Conservation (phyloP, 2,113 vertebrate species). For the Labeo rohita region DNA sequence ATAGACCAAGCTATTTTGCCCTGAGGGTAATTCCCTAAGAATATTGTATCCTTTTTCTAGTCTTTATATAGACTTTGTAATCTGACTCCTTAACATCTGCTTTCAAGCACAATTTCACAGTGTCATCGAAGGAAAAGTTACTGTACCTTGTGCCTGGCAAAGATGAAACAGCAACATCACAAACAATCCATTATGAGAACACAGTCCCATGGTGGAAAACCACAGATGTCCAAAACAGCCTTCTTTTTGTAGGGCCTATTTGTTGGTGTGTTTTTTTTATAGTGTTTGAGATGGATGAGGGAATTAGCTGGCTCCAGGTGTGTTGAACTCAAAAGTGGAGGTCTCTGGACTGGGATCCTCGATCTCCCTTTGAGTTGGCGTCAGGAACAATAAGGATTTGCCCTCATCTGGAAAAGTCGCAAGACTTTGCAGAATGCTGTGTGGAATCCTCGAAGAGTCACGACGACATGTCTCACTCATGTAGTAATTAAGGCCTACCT, state of each 20-base stretch:
- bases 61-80: conserved; percentile 20
- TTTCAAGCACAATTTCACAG: conserved; percentile 5
- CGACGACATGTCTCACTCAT: conserved; percentile 72
- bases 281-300: neutral
- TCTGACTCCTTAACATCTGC: neutral
- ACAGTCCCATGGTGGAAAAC: conserved; percentile 67
- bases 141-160: conserved; percentile 73
- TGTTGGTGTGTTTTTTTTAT: neutral
- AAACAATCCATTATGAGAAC: conserved; percentile 67
- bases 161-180: conserved; percentile 65
- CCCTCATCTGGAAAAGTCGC: conserved; percentile 60
- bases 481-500: conserved; percentile 72
- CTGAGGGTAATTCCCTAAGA: conserved; percentile 8
- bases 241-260: conserved; percentile 36
- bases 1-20: neutral
- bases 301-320: conserved; percentile 17
- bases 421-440: conserved; percentile 64
- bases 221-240: conserved; percentile 38
- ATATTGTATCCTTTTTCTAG: conserved; percentile 1
- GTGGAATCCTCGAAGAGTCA: conserved; percentile 59
- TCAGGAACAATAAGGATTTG: neutral
- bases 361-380: neutral
- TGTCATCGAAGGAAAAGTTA: conserved; percentile 10
- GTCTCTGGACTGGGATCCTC: conserved; percentile 7
- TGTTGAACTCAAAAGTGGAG: conserved; percentile 3